Evolutionary conservation across 2,797 vertebrate species (phyloP).

Genomic region (Uromys caudimaculatus): DNA sequence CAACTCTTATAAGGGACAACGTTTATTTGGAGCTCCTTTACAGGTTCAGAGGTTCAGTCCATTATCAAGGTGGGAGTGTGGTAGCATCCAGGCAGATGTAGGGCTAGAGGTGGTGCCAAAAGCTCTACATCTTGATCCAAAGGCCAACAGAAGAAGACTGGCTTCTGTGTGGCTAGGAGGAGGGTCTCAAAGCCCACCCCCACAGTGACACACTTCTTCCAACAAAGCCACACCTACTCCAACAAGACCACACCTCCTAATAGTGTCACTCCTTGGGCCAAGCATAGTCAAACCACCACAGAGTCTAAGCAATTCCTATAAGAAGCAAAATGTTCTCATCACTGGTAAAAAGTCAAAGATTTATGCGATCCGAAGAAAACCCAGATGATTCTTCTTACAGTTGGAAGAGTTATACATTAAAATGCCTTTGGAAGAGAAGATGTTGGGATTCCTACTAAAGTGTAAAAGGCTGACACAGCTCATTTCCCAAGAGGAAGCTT

Average conservation of each 20-base stretch:
- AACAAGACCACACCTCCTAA: not conserved
- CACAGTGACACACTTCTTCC: not conserved
- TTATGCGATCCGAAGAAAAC: not conserved
- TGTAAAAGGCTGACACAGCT: not conserved
- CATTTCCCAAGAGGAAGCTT: conserved; percentile 31
- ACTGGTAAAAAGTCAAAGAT: not conserved
- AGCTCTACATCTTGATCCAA: not conserved
- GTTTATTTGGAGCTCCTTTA: not conserved
- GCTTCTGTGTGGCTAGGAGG: not conserved
- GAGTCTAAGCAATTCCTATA: not conserved
- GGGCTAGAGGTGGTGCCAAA: not conserved
- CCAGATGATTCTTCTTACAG: not conserved
- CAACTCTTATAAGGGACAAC: not conserved
- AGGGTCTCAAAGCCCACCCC: not conserved
- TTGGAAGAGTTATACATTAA: conserved; percentile 13
- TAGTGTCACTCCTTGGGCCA: not conserved
- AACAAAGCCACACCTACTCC: not conserved
- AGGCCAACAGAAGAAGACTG: not conserved
- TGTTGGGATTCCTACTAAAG: conserved; percentile 8
- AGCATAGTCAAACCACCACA: not conserved
- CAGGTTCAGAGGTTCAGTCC: not conserved
- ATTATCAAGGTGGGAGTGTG: not conserved
- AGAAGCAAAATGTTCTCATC: not conserved
- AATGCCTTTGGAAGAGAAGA: not conserved
- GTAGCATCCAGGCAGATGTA: not conserved